Evolutionary conservation across 2,113 vertebrate genomes (phyloP), one percentile per base, ranked within the genome.

Genomic region (Amphilophus citrinellus): DNA sequence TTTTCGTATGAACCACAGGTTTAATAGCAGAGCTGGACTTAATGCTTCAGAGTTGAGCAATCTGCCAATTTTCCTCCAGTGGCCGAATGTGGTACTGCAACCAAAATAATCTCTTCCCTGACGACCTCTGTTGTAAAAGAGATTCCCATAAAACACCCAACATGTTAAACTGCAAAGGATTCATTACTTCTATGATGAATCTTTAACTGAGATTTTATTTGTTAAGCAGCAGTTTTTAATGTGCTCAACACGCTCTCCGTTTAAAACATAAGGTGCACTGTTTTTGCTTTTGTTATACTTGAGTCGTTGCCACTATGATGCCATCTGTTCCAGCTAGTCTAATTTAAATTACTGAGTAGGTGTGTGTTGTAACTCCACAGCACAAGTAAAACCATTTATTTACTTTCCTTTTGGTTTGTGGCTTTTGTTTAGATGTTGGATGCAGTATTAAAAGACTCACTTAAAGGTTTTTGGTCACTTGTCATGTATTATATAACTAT

Each of bases 341-440:
- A 73, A 56, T 73, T 56, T 73, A 56, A 73, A 73, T 73, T 32
- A 56, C 3, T 35, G 68, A 56, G 68, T 56, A 56, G 68, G 68
- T 73, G 47, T 73, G 47, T 35, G 10, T 56, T 56, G 32, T 56
- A 73, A 73, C 68, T 1, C 18, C 47, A 56, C 20, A 73, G 35
- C 68, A 73, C 32, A 35, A 32, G 68, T 18, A n/a, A 35, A 47
- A 35, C 27, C 17, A 9, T 73, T 73, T 20, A n/a, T 73, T 73
- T 35, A 35, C 47, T 56, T 56, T 56, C 10, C 47, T 35, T 56
- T 73, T 73, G 3, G 27, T 73, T 56, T 35, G 68, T 7, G 24
- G 18, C 24, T 53, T 73, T 73, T 73, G 44, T 27, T 32, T 27
- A 47, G 18, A n/a, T 53, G 0, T 71, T 53, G 44, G 27, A 9